A percentile compares a stretch with the other conserved stretches of the same genome.
phyloP scores from a whole-genome alignment of 1,140 invertebrate species.

The Popillia japonica region DNA sequence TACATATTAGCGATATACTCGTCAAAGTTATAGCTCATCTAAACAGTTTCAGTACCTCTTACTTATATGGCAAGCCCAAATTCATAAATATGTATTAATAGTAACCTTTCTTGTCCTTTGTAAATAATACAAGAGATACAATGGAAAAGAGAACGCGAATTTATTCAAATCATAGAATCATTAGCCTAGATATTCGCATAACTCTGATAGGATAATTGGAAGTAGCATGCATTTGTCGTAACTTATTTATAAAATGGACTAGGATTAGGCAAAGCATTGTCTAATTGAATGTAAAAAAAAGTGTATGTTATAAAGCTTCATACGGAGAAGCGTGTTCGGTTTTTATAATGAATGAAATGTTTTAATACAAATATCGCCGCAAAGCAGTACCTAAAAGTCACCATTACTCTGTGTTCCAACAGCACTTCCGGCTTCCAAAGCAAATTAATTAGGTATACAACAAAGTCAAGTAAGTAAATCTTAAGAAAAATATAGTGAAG shows the following conservation, averaged over 20 bases:
- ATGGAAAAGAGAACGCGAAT: not conserved
- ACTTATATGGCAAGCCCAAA: not conserved
- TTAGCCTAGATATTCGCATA: slow-evolving; percentile 10
- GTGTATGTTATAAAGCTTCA: no score
- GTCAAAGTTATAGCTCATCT: not conserved
- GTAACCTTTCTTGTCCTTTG: not conserved
- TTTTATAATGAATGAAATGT: no score
- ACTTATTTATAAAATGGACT: no score
- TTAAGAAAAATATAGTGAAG: not conserved
- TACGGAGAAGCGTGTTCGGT: no score
- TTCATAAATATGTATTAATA: not conserved
- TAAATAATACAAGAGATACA: slow-evolving; percentile 3
- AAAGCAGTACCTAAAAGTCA: not conserved
- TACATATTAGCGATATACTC: no score
- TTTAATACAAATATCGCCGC: no score
- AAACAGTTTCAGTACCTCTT: not conserved
- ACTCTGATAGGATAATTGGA: not conserved
- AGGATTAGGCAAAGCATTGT: no score
- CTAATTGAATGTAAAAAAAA: no score
- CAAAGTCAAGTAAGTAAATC: not conserved
- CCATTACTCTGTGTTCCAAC: not conserved
- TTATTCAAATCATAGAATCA: not conserved
- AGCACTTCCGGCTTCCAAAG: not conserved
- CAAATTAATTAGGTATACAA: slow-evolving; percentile 5
- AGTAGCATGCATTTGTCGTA: no score